Evolutionary conservation across 2,113 vertebrate genomes (phyloP), one percentile per base, ranked within the genome.

Genomic region (Thunnus maccoyii): DNA sequence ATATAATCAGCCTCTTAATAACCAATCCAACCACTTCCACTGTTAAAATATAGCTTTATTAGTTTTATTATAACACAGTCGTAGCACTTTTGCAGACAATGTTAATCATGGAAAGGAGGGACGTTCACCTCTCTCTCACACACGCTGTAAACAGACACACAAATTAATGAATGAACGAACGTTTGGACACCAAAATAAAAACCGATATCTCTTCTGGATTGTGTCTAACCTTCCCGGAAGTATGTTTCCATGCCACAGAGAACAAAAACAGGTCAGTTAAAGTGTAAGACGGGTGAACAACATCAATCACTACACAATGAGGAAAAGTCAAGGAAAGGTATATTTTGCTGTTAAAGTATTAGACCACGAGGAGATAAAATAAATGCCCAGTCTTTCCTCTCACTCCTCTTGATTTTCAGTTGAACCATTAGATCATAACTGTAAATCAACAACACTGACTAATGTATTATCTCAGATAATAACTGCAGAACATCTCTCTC

Each of bases 31-130:
- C 48, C 58, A 69, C 44, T 64, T 88, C 20, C 87, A 86, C 70
- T 92, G 90, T 90, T 92, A 94, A 94, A 94, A 94, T 94, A 95
- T 89, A 93, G 60, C 90, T 93, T 91, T 92, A 90, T 92, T 93
- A 91, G 89, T 86, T 81, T 83, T 32, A 83, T 89, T 90, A 80
- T 56, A 78, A 89, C 83, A 90, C 77, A 87, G 80, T 82, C 46
- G 56, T 67, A 86, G 80, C 82, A 77, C 18, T 75, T 86, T 77
- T 74, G 81, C 74, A 78, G 82, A 90, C 75, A 76, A 73, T 87
- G 66, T 85, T 82, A 83, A 70, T 79, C 46, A 80, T 56, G 72
- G 69, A 78, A 85, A 60, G 46, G 48, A 80, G 51, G 80, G 61
- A 86, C 20, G 27, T 44, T 82, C 22, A 74, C 25, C 60, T 72